A percentile compares a stretch with the other conserved stretches of the same genome.
Evolutionary conservation across 2,797 vertebrate genomes (phyloP).

Genomic region (Leontopithecus rosalia): DNA sequence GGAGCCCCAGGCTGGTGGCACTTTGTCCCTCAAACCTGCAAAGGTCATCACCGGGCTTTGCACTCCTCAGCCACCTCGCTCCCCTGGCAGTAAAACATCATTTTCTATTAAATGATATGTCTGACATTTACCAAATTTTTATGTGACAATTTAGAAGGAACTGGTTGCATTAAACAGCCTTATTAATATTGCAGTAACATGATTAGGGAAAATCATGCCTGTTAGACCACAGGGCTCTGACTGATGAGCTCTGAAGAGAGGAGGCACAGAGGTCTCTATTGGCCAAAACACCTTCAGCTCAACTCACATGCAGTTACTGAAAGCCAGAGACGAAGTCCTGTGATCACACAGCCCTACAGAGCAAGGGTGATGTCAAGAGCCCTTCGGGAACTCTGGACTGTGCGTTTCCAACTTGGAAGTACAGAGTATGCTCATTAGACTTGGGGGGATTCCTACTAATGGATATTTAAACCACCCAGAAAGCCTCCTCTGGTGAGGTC

Average conservation of each 20-base stretch:
- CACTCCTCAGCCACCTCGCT: conserved; percentile 29
- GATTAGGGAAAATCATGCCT: conserved; percentile 72
- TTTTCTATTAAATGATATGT: conserved; percentile 83
- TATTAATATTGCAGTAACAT: conserved; percentile 80
- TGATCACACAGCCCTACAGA: accelerated
- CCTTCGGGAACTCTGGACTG: not conserved
- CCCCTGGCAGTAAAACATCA: conserved; percentile 69
- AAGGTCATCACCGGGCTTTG: conserved; percentile 56
- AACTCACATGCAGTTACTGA: not conserved
- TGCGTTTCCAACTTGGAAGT: not conserved
- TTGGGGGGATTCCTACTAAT: not conserved
- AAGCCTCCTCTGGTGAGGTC: accelerated
- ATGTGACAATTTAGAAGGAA: conserved; percentile 83
- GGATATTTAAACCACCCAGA: not conserved
- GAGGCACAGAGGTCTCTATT: not conserved
- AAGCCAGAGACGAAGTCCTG: accelerated
- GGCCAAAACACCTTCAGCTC: conserved; percentile 55
- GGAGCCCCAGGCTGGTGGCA: not conserved
- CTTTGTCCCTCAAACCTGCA: not conserved
- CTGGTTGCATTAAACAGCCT: conserved; percentile 76
- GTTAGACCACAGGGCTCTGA: conserved; percentile 64
- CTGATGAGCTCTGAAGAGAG: conserved; percentile 62
- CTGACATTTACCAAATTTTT: conserved; percentile 85
- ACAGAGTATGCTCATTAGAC: not conserved
- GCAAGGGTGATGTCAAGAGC: not conserved